Evolutionary conservation across 1,140 invertebrate species (phyloP), one percentile per base, ranked within the genome.

Genomic region (Bombus fervidus): DNA sequence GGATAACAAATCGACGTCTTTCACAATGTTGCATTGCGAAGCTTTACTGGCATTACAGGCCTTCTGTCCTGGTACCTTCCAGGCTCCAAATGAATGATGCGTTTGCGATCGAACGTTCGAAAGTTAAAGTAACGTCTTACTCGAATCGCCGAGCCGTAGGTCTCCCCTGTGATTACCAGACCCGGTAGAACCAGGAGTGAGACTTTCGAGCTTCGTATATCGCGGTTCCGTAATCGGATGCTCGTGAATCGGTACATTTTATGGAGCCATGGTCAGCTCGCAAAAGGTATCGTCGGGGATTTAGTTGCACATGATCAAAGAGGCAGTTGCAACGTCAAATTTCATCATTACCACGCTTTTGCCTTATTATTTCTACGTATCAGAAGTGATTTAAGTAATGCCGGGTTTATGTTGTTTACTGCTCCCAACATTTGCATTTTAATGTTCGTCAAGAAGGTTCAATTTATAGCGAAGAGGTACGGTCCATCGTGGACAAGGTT

Each of bases 11-110:
- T 71, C 74, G 41, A 53, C 47, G 18, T 6, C 47, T 53, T 6
- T 53, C 47, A 18, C 47, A 8, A 53, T 53, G 47, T 53, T 53
- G 47, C 47, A 53, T 53, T 22, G 47, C 81, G n/a, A 79, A 18
- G 41, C 34, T 84, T 80, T 62, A 47, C 66, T 22, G 77, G n/a
- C 18, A 15, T 31, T 74, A 53, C 39, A 22, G 25, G 86, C 39
- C 74, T 87, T 79, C 87, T 62, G 75, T 76, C 75, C 71, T 62
- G 76, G 81, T 89, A 86, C 68, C 85, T 89, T 81, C 53, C 84
- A 59, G 87, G 79, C 83, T 34, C 2, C 34, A 37, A 86, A 89
- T 90, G 85, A 90, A 89, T 89, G 86, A 90, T 89, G 79, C 88
- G 80, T 62, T 79, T 41, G 59, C 69, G 69, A 83, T 86, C 66